These are phyloP conservation scores for Drosophila bunnanda DNA, from an alignment of 2,888 invertebrate genomes.

Conservation along the genomic window DNA sequence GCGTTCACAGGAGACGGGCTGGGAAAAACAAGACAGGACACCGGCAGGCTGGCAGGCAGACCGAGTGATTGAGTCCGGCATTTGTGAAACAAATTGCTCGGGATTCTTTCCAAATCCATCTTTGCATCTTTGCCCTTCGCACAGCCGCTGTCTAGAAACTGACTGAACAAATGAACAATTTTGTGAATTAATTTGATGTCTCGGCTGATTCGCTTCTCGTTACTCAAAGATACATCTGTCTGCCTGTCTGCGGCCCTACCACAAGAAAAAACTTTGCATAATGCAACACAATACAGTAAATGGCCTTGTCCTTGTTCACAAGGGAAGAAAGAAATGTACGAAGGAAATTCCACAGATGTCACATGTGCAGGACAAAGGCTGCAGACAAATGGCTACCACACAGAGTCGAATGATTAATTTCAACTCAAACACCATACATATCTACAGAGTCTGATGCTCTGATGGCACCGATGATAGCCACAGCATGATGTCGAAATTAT, in stretches of 20 bases:
- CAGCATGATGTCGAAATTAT: constrained; percentile 7
- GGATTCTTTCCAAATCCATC: constrained; percentile 40
- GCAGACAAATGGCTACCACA: constrained; percentile 32
- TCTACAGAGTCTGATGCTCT: not conserved
- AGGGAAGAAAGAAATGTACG: constrained; percentile 7
- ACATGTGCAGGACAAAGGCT: constrained; percentile 39
- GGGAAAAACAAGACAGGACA: not conserved
- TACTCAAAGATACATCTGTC: constrained; percentile 44
- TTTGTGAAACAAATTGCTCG: constrained; percentile 59
- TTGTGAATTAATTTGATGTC: constrained; percentile 51
- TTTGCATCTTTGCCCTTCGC: constrained; percentile 4
- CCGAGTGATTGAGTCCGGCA: constrained; percentile 63
- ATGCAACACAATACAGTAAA: constrained; percentile 38
- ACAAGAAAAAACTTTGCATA: constrained; percentile 20
- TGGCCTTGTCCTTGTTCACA: constrained; percentile 22
- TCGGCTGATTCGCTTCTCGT: constrained; percentile 36
- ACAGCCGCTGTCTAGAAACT: not conserved
- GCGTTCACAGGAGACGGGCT: not conserved
- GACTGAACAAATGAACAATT: constrained; percentile 42
- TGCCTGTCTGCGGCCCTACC: constrained; percentile 22
- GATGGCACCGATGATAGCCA: constrained; percentile 15
- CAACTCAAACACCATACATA: constrained; percentile 22
- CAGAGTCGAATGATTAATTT: constrained; percentile 52
- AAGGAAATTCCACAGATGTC: constrained; percentile 40
- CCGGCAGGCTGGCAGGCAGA: constrained; percentile 6